Evolutionary conservation across 2,113 vertebrate species (phyloP), one percentile per base, ranked within the genome.

Genomic region (Chionomys nivalis): DNA sequence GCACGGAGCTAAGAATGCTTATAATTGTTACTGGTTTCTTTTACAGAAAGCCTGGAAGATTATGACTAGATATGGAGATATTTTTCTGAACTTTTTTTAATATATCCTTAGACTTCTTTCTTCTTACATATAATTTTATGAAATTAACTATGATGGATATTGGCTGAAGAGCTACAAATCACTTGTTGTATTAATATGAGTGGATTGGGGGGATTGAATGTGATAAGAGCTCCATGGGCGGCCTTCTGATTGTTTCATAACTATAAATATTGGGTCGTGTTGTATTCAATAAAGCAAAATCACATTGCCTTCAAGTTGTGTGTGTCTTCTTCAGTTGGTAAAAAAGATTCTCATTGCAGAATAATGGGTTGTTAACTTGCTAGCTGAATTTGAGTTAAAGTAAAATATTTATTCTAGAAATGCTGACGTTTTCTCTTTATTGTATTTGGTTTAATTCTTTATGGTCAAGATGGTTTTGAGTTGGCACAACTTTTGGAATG

Each of bases 281-380:
- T 97, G 65, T 97, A 90, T 93, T 97, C 97, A 99, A 98, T 98
- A 98, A 99, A 98, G 83, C 52, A 44, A 93, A 87, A 36, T 87
- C 55, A 83, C 5, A 73, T 96, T 78, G 31, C 95, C 92, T 87
- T 90, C 70, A 87, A 31, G 1, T 44, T 95, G 55, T n/a, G 28
- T 91, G 44, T 92, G 49, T 77, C 55, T 77, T 63, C 90, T 90
- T 89, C 23, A 21, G 61, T 82, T 72, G 78, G 11, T 81, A 42
- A 92, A 90, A 85, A 47, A 0, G 47, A n/a, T 81, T 94, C 83
- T 92, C 68, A 10, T 68, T n/a, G 7, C 26, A 58, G 33, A 89
- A 7, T 82, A 66, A 61, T 93, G 79, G 85, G 39, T 86, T 68
- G 26, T 68, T 89, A 87, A 76, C 39, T 89, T 95, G 44, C 75